These are phyloP conservation scores for Linnaemya vulpina DNA, from an alignment of 2,888 invertebrate genomes.

Conservation along the genomic window DNA sequence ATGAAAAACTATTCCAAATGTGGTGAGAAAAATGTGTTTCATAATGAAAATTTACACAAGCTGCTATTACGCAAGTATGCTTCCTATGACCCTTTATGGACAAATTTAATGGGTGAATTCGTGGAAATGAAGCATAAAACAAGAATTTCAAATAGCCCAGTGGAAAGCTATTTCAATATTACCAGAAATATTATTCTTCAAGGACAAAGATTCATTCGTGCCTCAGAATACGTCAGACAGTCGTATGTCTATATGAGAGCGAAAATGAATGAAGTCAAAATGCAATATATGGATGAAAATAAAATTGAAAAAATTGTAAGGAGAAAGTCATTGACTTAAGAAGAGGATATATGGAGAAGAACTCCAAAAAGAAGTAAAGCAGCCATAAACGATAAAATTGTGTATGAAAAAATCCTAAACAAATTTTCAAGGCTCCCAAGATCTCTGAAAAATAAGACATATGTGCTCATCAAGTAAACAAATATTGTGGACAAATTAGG, in stretches of 20 bases:
- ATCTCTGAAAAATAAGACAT: not conserved
- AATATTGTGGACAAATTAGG: not conserved
- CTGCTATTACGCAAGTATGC: not conserved
- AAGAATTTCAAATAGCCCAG: slow-evolving; percentile 10
- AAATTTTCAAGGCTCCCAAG: not conserved
- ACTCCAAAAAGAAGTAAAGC: slow-evolving; percentile 19
- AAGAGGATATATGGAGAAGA: slow-evolving; percentile 29
- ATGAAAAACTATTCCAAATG: not conserved
- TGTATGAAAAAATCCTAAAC: no score
- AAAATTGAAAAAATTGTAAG: not conserved
- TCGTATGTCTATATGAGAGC: slow-evolving; percentile 14
- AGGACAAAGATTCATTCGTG: not conserved
- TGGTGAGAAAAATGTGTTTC: slow-evolving; percentile 10
- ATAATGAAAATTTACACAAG: not conserved
- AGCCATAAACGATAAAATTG: not conserved
- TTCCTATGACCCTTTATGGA: slow-evolving; percentile 7
- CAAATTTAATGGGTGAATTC: slow-evolving; percentile 17
- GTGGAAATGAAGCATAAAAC: not conserved
- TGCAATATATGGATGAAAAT: not conserved
- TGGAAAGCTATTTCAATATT: slow-evolving; percentile 18
- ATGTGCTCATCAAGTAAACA: not conserved
- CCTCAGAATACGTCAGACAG: slow-evolving; percentile 13
- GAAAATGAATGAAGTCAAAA: slow-evolving; percentile 16
- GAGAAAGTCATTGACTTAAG: not conserved
- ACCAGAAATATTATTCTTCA: not conserved